Evolutionary conservation across 2,888 invertebrate genomes (phyloP).

Genomic region (Plutella xylostella): DNA sequence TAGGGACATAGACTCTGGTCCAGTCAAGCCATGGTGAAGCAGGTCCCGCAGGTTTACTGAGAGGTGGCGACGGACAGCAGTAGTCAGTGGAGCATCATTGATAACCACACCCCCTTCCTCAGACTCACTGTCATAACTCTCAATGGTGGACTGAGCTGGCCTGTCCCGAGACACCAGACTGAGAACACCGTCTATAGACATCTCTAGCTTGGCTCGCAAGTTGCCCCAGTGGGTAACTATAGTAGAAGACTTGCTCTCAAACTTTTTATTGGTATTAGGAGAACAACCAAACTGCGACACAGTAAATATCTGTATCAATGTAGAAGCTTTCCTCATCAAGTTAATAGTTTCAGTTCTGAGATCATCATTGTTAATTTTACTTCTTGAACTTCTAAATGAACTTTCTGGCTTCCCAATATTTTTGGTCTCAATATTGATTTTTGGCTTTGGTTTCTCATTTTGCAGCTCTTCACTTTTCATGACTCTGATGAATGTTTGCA

Average conservation of each 20-base stretch:
- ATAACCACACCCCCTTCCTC: constrained; percentile 67
- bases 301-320: constrained; percentile 92
- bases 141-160: constrained; percentile 51
- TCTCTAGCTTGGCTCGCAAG: constrained; percentile 90
- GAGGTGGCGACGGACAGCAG: constrained; percentile 91
- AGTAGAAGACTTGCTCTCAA: constrained; percentile 84
- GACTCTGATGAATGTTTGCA: constrained; percentile 96
- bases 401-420: constrained; percentile 37
- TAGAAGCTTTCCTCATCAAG: constrained; percentile 88
- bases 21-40: constrained; percentile 91
- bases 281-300: constrained; percentile 94
- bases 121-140: constrained; percentile 73
- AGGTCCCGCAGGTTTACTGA: constrained; percentile 92
- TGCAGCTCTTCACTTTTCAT: constrained; percentile 83
- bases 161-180: constrained; percentile 68
- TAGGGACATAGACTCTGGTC: constrained; percentile 74
- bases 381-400: constrained; percentile 46
- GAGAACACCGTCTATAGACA: constrained; percentile 82
- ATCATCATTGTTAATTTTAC: constrained; percentile 51
- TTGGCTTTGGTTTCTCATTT: constrained; percentile 27
- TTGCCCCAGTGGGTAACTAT: constrained; percentile 97
- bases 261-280: constrained; percentile 76
- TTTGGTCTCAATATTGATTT: constrained; percentile 23
- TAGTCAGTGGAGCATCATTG: constrained; percentile 84
- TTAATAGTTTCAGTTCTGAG: constrained; percentile 73